Evolutionary conservation across 2,797 vertebrate genomes (phyloP), one percentile per base, ranked within the genome.

Genomic region (Pitangus sulphuratus): DNA sequence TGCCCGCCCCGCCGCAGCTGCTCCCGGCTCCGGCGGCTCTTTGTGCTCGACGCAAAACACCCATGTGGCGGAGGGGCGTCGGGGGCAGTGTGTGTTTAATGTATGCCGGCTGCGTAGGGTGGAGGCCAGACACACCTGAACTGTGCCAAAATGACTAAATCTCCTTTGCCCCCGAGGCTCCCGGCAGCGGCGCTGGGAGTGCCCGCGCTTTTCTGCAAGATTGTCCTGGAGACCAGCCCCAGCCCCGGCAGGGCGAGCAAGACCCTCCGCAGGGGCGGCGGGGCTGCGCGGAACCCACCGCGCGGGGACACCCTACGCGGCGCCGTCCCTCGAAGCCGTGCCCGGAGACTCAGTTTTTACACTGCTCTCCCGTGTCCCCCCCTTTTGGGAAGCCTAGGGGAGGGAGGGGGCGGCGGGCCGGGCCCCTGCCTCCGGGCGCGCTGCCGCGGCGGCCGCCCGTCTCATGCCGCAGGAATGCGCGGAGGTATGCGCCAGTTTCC

Each of bases 401-500:
- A n/a, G 57, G 65, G 82, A 84, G 83, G 84, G 89, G 89, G 86
- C 58, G 54, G 77, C 68, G 33, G 39, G 77, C 39, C 65, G 35
- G 83, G 84, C 69, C 93, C 87, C 89, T 90, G 93, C 80, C 89
- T 89, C 60, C 47, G 92, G 94, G 90, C 87, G 69, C 81, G 57
- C 92, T 91, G 93, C 95, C 90, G 72, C 89, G 62, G 95, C 91
- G 75, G 78, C 82, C 54, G 93, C 79, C 90, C 90, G 92, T 90
- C 94, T 95, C 95, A 95, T 89, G 90, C 94, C 89, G 83, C 95
- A 96, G 88, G 99, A 99, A 99, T 99, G 98, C 95, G 97, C 97
- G 97, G 95, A 99, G 98, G 98, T 98, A 98, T 99, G 98, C 98
- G 98, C 98, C 98, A 98, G 98, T 99, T 99, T 99, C 98, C 98